Conservation (phyloP, 2,888 invertebrate genomes). For the Amiota minor region DNA sequence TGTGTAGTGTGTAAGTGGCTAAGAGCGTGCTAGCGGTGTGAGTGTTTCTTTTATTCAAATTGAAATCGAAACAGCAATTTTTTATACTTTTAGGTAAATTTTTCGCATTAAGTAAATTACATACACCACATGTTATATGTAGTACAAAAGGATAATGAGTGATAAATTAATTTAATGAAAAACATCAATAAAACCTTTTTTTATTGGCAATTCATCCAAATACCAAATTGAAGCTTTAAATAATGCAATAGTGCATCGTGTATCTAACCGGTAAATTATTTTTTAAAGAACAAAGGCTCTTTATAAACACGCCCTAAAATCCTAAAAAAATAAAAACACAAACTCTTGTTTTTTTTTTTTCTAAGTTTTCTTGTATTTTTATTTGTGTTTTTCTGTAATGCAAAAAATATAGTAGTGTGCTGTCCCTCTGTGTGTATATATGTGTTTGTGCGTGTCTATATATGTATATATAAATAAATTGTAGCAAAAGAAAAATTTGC, state of each 20-base stretch:
- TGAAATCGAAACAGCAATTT: background rate
- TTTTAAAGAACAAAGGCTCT: background rate
- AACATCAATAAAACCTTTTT: too few species aligned
- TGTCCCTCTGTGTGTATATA: too few species aligned
- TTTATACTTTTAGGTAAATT: conserved; percentile 21
- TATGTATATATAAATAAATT: conserved; percentile 42
- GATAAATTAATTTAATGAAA: background rate
- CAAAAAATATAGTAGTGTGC: conserved; percentile 31
- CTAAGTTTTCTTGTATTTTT: conserved; percentile 18
- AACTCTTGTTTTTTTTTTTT: background rate
- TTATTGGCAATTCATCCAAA: too few species aligned
- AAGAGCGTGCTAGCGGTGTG: conserved; percentile 52
- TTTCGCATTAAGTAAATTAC: background rate
- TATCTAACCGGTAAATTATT: background rate
- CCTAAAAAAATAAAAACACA: too few species aligned
- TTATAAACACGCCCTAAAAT: background rate
- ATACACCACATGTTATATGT: too few species aligned
- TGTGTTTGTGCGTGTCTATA: conserved; percentile 25
- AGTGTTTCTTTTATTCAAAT: too few species aligned
- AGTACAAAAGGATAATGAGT: too few species aligned
- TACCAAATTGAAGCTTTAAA: too few species aligned
- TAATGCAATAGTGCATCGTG: too few species aligned
- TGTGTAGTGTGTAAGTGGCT: conserved; percentile 33
- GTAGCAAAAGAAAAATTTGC: conserved; percentile 32
- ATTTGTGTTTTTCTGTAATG: conserved; percentile 15